phyloP scores from a whole-genome alignment of 1,140 invertebrate genomes.

The Drosophila pallidifrons region DNA sequence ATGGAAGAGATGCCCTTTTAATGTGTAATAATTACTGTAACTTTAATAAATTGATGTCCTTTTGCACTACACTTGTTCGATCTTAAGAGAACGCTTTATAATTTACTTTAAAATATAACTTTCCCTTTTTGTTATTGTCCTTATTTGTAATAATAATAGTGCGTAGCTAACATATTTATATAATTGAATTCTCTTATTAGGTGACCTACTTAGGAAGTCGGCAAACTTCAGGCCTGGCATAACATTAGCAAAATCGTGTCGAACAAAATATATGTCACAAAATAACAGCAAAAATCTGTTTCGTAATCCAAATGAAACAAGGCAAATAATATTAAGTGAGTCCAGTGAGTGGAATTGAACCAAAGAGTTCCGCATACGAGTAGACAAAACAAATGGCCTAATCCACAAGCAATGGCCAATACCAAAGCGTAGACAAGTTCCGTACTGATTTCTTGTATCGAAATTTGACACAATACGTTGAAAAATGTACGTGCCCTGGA shows the following conservation, averaged over 20 bases:
- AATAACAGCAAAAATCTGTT: constrained; percentile 61
- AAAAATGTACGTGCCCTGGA: constrained; percentile 72
- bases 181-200: constrained; percentile 5
- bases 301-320: constrained; percentile 64
- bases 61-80: no score
- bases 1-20: no score
- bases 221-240: constrained; percentile 9
- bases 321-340: constrained; percentile 53
- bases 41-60: no score
- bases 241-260: constrained; percentile 43
- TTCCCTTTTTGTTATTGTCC: neutral
- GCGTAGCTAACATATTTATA: neutral
- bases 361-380: constrained; percentile 59
- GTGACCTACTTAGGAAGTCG: constrained; percentile 20
- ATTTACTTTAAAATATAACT: no score
- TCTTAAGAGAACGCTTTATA: no score
- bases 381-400: constrained; percentile 33
- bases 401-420: constrained; percentile 54
- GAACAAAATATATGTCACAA: constrained; percentile 52
- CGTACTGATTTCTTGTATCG: constrained; percentile 83
- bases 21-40: no score
- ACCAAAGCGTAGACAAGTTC: constrained; percentile 74
- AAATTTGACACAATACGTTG: constrained; percentile 80
- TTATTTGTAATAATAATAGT: neutral
- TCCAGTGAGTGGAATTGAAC: constrained; percentile 29